A percentile compares a stretch with the other conserved stretches of the same genome.
phyloP scores from a whole-genome alignment of 2,797 vertebrate genomes.

The Aphelocoma californica region DNA sequence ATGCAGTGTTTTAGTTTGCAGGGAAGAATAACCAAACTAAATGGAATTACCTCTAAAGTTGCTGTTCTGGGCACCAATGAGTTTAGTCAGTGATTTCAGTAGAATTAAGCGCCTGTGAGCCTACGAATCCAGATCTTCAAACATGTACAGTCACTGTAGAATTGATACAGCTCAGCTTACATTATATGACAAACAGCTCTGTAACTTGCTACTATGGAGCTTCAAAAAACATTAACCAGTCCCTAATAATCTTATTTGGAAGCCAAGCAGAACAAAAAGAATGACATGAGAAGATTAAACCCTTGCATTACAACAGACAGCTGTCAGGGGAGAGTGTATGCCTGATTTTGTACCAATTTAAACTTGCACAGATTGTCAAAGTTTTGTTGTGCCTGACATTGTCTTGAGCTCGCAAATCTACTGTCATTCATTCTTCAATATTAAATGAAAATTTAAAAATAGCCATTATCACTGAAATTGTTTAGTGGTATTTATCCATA shows the following conservation, averaged over 20 bases:
- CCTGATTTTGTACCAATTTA: not conserved
- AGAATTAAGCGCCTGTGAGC: not conserved
- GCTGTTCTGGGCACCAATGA: not conserved
- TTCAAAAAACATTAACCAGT: not conserved
- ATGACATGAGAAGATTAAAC: not conserved
- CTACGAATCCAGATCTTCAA: not conserved
- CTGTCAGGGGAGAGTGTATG: not conserved
- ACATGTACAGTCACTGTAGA: not conserved
- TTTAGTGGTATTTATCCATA: not conserved
- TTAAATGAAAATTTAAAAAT: not conserved
- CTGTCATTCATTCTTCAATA: not conserved
- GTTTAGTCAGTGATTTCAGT: not conserved
- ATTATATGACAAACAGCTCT: not conserved
- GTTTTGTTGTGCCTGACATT: not conserved
- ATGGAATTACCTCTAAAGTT: not conserved
- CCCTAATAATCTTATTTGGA: not conserved
- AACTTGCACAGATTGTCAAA: not conserved
- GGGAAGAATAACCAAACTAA: not conserved
- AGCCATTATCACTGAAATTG: not conserved
- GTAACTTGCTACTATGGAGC: not conserved
- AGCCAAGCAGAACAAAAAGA: not conserved
- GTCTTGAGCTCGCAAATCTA: not conserved
- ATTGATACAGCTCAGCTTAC: not conserved
- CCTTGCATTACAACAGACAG: not conserved
- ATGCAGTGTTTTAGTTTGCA: not conserved